phyloP scores from a whole-genome alignment of 2,888 invertebrate genomes.

The Mythimna ferrago region DNA sequence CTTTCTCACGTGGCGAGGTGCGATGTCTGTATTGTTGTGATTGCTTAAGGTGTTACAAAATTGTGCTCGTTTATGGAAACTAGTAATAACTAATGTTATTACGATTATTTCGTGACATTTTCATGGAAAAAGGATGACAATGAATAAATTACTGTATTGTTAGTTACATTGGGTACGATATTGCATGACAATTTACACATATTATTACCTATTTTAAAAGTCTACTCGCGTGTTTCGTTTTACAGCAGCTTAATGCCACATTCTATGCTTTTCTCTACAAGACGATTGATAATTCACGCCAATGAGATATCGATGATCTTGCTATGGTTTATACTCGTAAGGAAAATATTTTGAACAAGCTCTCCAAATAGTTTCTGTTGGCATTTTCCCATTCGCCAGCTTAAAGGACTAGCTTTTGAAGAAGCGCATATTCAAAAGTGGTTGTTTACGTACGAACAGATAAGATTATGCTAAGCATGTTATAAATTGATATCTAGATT shows the following conservation, averaged over 20 bases:
- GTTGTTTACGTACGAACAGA: constrained; percentile 12
- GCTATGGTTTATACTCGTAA: neutral
- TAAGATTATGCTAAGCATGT: constrained; percentile 24
- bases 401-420: neutral
- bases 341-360: constrained; percentile 1
- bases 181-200: neutral
- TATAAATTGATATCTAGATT: constrained; percentile 22
- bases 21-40: constrained; percentile 26
- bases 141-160: constrained; percentile 2
- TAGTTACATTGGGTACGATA: neutral
- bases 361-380: neutral
- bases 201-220: neutral
- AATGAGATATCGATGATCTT: neutral
- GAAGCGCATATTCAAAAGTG: constrained; percentile 3
- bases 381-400: neutral
- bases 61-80: constrained; percentile 18
- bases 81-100: constrained; percentile 12
- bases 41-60: constrained; percentile 26
- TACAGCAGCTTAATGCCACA: neutral
- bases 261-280: neutral
- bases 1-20: constrained; percentile 42
- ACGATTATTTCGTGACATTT: constrained; percentile 29
- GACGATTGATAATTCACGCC: neutral
- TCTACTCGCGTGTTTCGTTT: neutral
- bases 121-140: neutral